Conservation (phyloP, 2,113 vertebrate species). For the Tetrao urogallus region DNA sequence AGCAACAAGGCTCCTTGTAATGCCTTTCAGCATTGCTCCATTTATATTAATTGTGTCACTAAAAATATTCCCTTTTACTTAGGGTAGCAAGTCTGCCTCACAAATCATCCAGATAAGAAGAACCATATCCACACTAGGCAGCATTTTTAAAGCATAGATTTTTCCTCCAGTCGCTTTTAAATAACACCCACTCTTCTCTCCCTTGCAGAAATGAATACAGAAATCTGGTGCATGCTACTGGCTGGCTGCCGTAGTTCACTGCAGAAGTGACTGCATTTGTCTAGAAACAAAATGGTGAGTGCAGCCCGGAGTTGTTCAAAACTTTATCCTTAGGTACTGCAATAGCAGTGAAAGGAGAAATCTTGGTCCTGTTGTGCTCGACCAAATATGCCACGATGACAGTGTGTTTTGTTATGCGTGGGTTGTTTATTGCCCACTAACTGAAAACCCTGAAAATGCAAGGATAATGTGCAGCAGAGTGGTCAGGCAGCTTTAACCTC, state of each 20-base stretch:
- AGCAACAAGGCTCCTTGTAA: slow-evolving; percentile 35
- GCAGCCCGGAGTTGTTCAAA: not conserved
- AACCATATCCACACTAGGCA: not conserved
- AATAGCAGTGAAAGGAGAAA: not conserved
- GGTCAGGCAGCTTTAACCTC: fast-evolving
- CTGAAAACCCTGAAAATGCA: not conserved
- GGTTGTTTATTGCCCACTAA: not conserved
- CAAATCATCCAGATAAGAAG: not conserved
- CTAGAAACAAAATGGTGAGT: not conserved
- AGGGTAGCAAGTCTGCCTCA: not conserved
- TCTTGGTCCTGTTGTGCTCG: not conserved
- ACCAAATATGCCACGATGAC: fast-evolving
- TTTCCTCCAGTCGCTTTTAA: not conserved
- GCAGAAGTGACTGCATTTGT: not conserved
- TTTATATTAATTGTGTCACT: not conserved
- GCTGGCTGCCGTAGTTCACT: not conserved
- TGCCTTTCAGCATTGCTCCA: slow-evolving; percentile 39
- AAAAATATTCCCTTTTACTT: slow-evolving; percentile 19
- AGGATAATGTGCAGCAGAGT: fast-evolving
- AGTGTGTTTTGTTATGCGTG: fast-evolving
- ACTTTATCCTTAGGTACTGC: not conserved
- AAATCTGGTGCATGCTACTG: not conserved
- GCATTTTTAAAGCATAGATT: not conserved
- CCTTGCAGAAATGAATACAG: not conserved
- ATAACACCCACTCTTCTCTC: not conserved